Percentiles rank a stretch among this genome's conserved stretches.
Evolutionary conservation across 2,888 invertebrate genomes (phyloP).

Genomic region (Venustoraphidia nigricollis): DNA sequence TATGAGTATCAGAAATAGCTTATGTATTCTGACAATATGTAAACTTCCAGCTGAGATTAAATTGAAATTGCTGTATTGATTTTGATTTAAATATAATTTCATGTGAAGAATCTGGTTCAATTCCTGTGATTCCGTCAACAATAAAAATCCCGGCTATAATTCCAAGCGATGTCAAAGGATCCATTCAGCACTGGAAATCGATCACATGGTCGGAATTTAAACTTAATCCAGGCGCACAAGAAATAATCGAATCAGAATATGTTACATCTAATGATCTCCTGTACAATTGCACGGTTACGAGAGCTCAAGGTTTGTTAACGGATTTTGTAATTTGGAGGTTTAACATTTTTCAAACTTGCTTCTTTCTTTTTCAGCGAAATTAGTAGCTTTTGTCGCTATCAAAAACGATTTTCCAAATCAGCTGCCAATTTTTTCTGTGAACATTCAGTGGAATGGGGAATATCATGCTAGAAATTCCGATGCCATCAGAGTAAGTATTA

Average conservation of each 20-base stretch:
- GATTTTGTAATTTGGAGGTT: not conserved
- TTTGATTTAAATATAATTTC: no score
- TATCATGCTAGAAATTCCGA: conserved; percentile 48
- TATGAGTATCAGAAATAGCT: no score
- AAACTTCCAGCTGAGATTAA: no score
- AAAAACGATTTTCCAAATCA: conserved; percentile 70
- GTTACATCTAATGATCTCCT: conserved; percentile 49
- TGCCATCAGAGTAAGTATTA: conserved; percentile 43
- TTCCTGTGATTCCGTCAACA: conserved; percentile 19
- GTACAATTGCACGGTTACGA: conserved; percentile 32
- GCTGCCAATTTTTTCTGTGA: conserved; percentile 62
- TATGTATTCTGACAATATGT: no score
- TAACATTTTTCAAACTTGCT: conserved; percentile 2
- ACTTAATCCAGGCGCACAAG: conserved; percentile 33
- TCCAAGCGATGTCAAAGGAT: conserved; percentile 37
- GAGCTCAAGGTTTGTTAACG: no score
- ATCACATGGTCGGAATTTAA: conserved; percentile 52
- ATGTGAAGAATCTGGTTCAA: conserved; percentile 22
- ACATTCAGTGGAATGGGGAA: conserved; percentile 54
- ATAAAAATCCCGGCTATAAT: conserved; percentile 17
- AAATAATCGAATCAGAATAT: conserved; percentile 38
- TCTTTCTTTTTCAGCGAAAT: conserved; percentile 38
- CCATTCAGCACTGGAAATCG: conserved; percentile 52
- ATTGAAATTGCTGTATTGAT: no score
- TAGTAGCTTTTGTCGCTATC: conserved; percentile 62